Evolutionary conservation across 2,888 invertebrate species (phyloP).

Genomic region (Parnassius apollo): DNA sequence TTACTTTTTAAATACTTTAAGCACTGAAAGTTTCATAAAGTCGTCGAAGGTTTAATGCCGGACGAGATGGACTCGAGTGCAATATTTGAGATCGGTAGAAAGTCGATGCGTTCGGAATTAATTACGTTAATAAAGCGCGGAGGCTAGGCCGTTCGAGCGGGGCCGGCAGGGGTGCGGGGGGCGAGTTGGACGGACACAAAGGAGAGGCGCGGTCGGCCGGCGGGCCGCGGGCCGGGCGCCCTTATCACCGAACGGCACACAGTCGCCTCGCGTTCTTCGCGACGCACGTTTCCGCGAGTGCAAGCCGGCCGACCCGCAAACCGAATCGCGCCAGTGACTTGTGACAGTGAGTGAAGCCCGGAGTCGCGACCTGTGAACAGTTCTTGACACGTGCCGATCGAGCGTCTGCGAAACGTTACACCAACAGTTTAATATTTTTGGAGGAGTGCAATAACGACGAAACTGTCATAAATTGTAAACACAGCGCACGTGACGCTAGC

Average conservation of each 20-base stretch:
- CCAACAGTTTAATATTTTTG: slow-evolving; percentile 48
- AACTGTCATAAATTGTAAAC: slow-evolving; percentile 72
- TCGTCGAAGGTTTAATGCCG: slow-evolving; percentile 32
- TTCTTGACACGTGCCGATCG: slow-evolving; percentile 40
- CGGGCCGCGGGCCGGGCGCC: slow-evolving; percentile 69
- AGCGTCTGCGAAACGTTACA: slow-evolving; percentile 56
- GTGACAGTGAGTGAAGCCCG: slow-evolving; percentile 51
- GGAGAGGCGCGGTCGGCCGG: slow-evolving; percentile 75
- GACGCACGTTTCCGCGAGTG: slow-evolving; percentile 54
- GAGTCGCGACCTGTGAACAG: slow-evolving; percentile 41
- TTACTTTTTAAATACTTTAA: background rate
- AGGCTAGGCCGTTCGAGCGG: slow-evolving; percentile 61
- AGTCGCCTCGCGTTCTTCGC: slow-evolving; percentile 70
- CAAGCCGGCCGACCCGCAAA: slow-evolving; percentile 13
- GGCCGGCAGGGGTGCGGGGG: slow-evolving; percentile 41
- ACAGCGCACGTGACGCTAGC: slow-evolving; percentile 66
- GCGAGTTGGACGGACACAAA: slow-evolving; percentile 77
- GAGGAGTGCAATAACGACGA: slow-evolving; percentile 52
- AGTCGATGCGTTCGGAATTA: slow-evolving; percentile 64
- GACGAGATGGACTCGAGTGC: slow-evolving; percentile 31
- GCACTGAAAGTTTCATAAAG: slow-evolving; percentile 45
- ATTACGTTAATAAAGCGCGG: slow-evolving; percentile 68
- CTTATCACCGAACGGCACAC: slow-evolving; percentile 66
- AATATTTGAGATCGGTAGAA: slow-evolving; percentile 40
- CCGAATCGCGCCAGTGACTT: slow-evolving; percentile 47